Conservation (phyloP, 2,797 vertebrate species). For the Sebastes trivittatus region DNA sequence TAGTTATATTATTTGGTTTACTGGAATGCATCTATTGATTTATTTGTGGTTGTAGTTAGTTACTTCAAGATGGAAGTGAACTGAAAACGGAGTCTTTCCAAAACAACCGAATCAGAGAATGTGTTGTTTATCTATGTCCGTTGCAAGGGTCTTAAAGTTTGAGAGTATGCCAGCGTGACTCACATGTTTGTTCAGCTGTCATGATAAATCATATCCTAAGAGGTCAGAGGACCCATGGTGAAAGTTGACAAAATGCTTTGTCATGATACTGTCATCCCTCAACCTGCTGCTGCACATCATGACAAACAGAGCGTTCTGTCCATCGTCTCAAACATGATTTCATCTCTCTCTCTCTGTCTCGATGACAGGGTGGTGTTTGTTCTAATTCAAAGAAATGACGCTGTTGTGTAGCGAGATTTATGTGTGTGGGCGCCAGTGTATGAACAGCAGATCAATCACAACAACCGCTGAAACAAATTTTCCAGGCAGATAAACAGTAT, state of each 20-base stretch:
- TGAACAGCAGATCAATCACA: constrained; percentile 33
- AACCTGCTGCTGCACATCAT: constrained; percentile 55
- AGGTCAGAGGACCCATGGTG: constrained; percentile 49
- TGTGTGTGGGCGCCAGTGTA: background rate
- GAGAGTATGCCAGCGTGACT: constrained; percentile 52
- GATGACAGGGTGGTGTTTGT: constrained; percentile 12
- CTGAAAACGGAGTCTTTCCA: background rate
- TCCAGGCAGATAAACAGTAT: constrained; percentile 5
- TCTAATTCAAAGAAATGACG: constrained; percentile 30
- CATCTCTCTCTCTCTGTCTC: background rate
- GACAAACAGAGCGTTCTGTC: constrained; percentile 37
- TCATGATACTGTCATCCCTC: constrained; percentile 62
- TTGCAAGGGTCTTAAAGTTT: constrained; percentile 11
- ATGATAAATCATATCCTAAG: constrained; percentile 59
- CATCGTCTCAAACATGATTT: constrained; percentile 21
- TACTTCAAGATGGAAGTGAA: background rate
- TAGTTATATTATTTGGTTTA: background rate
- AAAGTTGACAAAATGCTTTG: constrained; percentile 60
- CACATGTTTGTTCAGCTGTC: constrained; percentile 72
- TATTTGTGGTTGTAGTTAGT: background rate
- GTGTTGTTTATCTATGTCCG: constrained; percentile 41
- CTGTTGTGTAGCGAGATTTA: background rate
- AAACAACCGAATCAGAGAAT: constrained; percentile 15
- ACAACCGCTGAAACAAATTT: constrained; percentile 14
- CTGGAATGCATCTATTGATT: background rate